These are phyloP conservation scores for Leptopilina boulardi DNA, from an alignment of 1,140 invertebrate species.

Conservation along the genomic window DNA sequence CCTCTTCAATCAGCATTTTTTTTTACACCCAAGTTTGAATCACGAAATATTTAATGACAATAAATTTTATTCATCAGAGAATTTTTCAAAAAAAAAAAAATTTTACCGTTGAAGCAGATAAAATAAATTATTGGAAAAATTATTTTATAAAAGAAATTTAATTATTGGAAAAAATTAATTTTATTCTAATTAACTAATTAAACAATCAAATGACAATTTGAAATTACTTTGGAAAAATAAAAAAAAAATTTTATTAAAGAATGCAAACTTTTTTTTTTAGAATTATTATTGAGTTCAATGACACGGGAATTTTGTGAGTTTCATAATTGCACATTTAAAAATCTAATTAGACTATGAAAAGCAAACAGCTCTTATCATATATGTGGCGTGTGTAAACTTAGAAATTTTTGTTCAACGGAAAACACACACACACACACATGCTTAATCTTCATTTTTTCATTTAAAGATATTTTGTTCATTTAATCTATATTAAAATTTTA, in stretches of 20 bases:
- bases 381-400: not conserved
- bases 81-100: no score
- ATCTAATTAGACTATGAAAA: not conserved
- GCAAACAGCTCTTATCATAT: not conserved
- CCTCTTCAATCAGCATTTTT: not conserved
- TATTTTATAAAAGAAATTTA: no score
- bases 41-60: not conserved
- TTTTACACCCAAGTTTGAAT: not conserved
- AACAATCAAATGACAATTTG: no score
- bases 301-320: not conserved
- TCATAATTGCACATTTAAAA: slow-evolving; percentile 4
- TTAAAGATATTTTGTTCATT: not conserved
- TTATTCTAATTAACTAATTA: no score
- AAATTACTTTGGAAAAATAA: no score
- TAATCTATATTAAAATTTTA: not conserved
- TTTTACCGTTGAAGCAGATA: no score
- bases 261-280: not conserved
- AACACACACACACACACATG: no score
- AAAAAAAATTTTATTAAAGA: no score
- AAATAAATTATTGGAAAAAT: no score
- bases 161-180: no score
- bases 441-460: not conserved
- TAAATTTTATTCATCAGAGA: no score
- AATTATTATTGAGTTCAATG: not conserved
- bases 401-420: not conserved